Percentiles rank a stretch among this genome's conserved stretches.
These are phyloP conservation scores for Danio tinwini DNA, from an alignment of 2,797 vertebrate genomes.

Conservation along the genomic window DNA sequence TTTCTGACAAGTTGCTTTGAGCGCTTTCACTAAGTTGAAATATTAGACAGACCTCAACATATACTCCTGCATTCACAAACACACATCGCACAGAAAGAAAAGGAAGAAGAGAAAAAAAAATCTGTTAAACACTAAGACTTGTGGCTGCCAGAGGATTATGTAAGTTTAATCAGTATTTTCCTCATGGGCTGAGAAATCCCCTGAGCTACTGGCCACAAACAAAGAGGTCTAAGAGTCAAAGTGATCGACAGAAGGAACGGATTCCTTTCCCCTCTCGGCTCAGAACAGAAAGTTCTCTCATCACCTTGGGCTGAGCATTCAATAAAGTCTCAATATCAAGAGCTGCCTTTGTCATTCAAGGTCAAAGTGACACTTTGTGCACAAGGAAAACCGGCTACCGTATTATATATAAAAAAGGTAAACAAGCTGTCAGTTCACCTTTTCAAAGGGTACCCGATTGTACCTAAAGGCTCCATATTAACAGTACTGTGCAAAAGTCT, in stretches of 20 bases:
- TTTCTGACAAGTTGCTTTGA: constrained; percentile 1
- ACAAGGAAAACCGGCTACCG: not conserved
- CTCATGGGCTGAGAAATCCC: constrained; percentile 45
- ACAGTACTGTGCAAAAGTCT: too few relatives aligned
- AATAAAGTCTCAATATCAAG: constrained; percentile 30
- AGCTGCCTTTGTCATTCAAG: constrained; percentile 20
- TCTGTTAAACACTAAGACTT: constrained; percentile 11
- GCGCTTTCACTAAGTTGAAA: constrained; percentile 2
- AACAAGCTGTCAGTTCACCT: too few relatives aligned
- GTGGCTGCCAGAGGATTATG: constrained; percentile 45
- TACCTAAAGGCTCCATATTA: too few relatives aligned
- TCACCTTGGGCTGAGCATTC: constrained; percentile 39
- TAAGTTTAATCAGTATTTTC: constrained; percentile 44
- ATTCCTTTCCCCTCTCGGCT: constrained; percentile 45
- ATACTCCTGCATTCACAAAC: not conserved
- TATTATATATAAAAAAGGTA: too few relatives aligned
- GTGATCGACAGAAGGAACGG: constrained; percentile 24
- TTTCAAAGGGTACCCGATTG: too few relatives aligned
- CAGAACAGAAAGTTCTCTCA: constrained; percentile 43
- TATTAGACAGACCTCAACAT: constrained; percentile 16
- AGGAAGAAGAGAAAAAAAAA: constrained; percentile 5
- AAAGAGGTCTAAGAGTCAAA: constrained; percentile 50
- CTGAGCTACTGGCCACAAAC: constrained; percentile 40
- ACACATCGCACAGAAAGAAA: not conserved
- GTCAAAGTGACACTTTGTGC: not conserved